Conservation (phyloP, 2,797 vertebrate species). For the Chiroxiphia lanceolata region DNA sequence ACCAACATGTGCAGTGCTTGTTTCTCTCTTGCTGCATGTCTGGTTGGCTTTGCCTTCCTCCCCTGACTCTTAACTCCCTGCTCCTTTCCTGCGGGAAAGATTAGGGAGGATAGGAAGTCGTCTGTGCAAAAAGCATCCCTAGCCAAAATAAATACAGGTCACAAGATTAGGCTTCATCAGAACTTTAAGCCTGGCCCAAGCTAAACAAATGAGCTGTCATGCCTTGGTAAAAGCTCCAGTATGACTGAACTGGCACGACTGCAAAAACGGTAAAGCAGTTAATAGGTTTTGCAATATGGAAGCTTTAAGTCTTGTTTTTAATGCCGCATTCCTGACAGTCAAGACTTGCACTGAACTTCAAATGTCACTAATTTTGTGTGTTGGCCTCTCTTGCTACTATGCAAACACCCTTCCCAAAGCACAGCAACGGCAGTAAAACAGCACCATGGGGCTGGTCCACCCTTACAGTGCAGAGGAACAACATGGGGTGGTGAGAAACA, state of each 20-base stretch:
- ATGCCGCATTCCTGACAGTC: constrained; percentile 63
- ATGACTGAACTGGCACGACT: constrained; percentile 60
- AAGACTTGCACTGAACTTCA: constrained; percentile 36
- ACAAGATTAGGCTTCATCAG: constrained; percentile 77
- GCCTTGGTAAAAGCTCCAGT: constrained; percentile 49
- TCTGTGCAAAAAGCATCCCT: constrained; percentile 59
- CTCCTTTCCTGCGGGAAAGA: constrained; percentile 71
- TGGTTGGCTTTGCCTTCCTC: constrained; percentile 55
- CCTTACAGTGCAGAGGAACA: neutral
- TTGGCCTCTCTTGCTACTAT: neutral
- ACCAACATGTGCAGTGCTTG: neutral
- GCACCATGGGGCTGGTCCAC: neutral
- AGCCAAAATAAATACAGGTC: constrained; percentile 77
- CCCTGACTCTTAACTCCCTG: neutral
- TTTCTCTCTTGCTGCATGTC: constrained; percentile 32
- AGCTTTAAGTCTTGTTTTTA: constrained; percentile 62
- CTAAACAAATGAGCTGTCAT: constrained; percentile 76
- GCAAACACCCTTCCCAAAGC: neutral
- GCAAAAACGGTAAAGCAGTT: constrained; percentile 61
- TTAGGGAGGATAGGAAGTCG: constrained; percentile 73
- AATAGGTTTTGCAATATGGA: constrained; percentile 66
- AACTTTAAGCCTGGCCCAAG: constrained; percentile 74
- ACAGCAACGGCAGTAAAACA: neutral
- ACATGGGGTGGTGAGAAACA: neutral
- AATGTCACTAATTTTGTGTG: constrained; percentile 39